Evolutionary conservation across 2,888 invertebrate genomes (phyloP), one percentile per base, ranked within the genome.

Genomic region (Leptinotarsa peninsularis): DNA sequence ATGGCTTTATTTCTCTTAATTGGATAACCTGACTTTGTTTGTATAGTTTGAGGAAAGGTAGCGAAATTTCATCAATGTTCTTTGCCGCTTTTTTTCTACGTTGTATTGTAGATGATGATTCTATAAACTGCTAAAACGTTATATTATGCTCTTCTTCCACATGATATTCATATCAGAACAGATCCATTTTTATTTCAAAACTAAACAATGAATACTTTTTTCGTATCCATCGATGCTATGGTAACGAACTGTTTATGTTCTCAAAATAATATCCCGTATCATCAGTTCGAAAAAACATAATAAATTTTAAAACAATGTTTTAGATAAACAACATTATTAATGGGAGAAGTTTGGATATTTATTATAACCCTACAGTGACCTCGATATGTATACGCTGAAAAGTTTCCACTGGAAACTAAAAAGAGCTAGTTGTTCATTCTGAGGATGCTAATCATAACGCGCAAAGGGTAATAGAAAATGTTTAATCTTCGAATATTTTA

Each of bases 261-360:
- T 58, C 27, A 63, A 33, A 63, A 63, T 63, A 63, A 33, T 14
- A 63, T 63, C n/a, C 63, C n/a, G 17, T 63, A 63, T 63, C 63
- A 43, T n/a, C 33, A 33, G 33, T 43, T 63, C 63, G 27, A 63
- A 63, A 60, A 60, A 63, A 43, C 63, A 63, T 33, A 63, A 63
- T 43, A 10, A 63, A 63, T 63, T 43, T 63, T 63, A 43, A 63
- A 63, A 63, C 63, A 63, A 63, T 63, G 43, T 63, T 58, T 63
- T 63, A 63, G 63, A 63, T 63, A 63, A 63, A 63, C 63, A 63
- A 43, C 43, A 63, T 63, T 63, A 63, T 63, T 63, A 17, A n/a
- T 63, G 63, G 43, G 63, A 33, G 33, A 63, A 63, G 43, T 63
- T 63, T 63, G 63, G 17, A 33, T 27, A 63, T 63, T 43, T 33